Conservation (phyloP, 1,140 invertebrate genomes). For the Conus ventricosus region DNA sequence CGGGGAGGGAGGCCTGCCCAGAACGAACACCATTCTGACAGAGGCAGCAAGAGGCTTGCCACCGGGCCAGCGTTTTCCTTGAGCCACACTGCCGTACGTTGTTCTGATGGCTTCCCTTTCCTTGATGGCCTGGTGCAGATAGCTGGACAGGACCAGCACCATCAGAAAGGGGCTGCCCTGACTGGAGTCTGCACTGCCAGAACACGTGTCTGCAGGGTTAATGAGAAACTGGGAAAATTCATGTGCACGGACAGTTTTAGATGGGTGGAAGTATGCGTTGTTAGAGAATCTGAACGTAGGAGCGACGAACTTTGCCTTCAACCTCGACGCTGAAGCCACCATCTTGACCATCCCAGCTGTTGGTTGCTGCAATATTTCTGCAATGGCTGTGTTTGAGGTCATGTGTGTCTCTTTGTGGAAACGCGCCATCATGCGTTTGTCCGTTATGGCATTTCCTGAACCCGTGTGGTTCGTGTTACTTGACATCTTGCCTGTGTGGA, state of each 20-base stretch:
- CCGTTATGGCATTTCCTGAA: too few relatives aligned
- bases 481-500: too few relatives aligned
- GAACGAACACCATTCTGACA: constrained; percentile 53
- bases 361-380: not conserved
- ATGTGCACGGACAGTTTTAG: not conserved
- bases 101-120: constrained; percentile 37
- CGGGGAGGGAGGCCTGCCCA: constrained; percentile 44
- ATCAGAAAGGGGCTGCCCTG: not conserved
- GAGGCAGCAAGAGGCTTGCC: not conserved
- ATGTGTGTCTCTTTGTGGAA: too few relatives aligned
- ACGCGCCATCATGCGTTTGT: too few relatives aligned
- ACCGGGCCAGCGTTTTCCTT: constrained; percentile 36
- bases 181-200: not conserved
- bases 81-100: constrained; percentile 47
- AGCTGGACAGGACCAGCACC: constrained; percentile 28
- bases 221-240: not conserved
- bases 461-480: too few relatives aligned
- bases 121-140: not conserved
- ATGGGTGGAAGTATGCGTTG: not conserved
- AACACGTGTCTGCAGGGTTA: not conserved
- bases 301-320: not conserved
- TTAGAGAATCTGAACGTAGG: not conserved
- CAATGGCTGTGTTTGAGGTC: too few relatives aligned
- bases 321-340: not conserved
- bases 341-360: too few relatives aligned